Percentiles rank a stretch among this genome's conserved stretches.
phyloP scores from a whole-genome alignment of 2,113 vertebrate genomes.

The Zapus hudsonius region DNA sequence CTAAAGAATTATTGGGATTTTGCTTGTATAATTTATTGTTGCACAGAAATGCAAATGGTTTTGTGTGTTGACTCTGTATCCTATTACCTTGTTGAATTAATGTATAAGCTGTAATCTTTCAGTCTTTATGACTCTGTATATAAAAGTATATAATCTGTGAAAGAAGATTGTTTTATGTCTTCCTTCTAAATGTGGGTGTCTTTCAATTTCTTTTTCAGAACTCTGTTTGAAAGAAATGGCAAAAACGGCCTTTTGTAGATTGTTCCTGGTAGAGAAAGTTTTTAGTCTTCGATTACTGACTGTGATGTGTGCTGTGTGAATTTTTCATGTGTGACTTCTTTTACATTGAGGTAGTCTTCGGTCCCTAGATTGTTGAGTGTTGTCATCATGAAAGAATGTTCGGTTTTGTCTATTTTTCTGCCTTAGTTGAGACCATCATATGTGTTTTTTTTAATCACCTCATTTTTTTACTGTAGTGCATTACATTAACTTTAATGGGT shows the following conservation, averaged over 20 bases:
- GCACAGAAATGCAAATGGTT: background rate
- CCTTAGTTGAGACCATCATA: background rate
- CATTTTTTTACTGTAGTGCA: background rate
- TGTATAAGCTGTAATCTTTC: background rate
- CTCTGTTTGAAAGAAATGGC: background rate
- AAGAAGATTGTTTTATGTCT: background rate
- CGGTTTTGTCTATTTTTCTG: background rate
- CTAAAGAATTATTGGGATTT: background rate
- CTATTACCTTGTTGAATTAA: background rate
- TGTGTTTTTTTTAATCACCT: background rate
- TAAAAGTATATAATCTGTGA: background rate
- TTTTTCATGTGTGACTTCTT: background rate
- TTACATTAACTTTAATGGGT: background rate
- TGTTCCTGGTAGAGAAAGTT: background rate
- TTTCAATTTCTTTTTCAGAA: background rate
- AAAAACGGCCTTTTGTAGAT: background rate
- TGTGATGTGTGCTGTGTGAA: background rate
- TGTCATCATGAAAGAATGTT: background rate
- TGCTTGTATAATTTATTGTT: background rate
- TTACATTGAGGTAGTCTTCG: background rate
- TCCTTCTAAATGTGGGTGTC: background rate
- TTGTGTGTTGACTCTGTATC: background rate
- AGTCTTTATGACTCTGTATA: background rate
- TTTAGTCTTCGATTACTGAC: background rate
- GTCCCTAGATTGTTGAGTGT: background rate